Evolutionary conservation across 2,888 invertebrate genomes (phyloP), one percentile per base, ranked within the genome.

Genomic region (Ophioninae sp.): DNA sequence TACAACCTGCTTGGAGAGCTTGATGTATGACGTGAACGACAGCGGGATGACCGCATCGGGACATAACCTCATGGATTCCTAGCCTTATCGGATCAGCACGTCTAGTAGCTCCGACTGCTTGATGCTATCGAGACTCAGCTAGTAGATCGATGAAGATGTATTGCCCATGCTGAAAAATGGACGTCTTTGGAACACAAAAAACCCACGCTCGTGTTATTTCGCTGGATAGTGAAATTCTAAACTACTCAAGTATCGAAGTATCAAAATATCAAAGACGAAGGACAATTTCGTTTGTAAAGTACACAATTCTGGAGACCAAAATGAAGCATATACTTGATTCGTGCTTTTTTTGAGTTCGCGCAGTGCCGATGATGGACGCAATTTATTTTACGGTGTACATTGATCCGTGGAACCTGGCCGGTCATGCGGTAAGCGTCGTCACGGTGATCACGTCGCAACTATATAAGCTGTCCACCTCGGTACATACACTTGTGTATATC

Each of bases 371-470:
- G 79, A 83, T 77, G 71, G 82, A 77, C 65, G 44, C 83, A 63
- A 84, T 85, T 83, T 74, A 82, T 84, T 81, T 79, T 76, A 69
- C 59, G 73, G 74, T 77, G 69, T 61, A 9, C 68, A 39, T 73
- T 83, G 75, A 65, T 58, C 37, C 51, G 56, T 39, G 30, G 73
- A 51, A 6, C 0, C 51, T 0, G 51, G 17, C 20, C 23, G 58
- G 71, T 30, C 71, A 64, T 82, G 64, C 59, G 73, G 80, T 61
- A 20, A 79, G 64, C 71, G 63, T 22, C 75, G 65, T 81, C 68
- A 63, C 68, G 22, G 37, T n/a, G 56, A 69, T 41, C 63, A 61
- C 69, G 56, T 74, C 37, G 30, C 17, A 44, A 41, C 37, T 30
- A 64, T 8, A 37, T 64, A n/a, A 17, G 37, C 64, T 37, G 39